Evolutionary conservation across 2,113 vertebrate genomes (phyloP), one percentile per base, ranked within the genome.

Genomic region (Polypterus senegalus): DNA sequence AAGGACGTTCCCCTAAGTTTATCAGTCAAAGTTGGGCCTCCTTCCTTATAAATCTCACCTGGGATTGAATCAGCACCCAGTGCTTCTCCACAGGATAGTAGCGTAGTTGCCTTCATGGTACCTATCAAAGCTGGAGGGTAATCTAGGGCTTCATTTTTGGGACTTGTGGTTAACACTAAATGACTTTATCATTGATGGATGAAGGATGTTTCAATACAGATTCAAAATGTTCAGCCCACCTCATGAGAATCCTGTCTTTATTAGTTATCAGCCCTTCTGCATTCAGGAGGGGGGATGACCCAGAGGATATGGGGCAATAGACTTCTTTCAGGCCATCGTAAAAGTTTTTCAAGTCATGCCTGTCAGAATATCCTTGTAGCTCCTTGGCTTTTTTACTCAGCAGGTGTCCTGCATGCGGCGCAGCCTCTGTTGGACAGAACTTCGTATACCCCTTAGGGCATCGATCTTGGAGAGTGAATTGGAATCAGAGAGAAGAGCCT

Each of bases 221-320:
- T 6, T 47, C 57, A 47, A 60, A 60, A 43, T 60, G 59, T 48
- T 60, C 59, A 4, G 59, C 59, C 59, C 59, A 60, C 59, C 46
- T 60, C 11, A 8, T 46, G 46, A 61, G 49, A 5, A 54, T 55
- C 48, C 55, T 63, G 54, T 47, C 57, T 55, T 64, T 64, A n/a
- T n/a, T n/a, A n/a, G n/a, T n/a, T n/a, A n/a, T n/a, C n/a, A n/a
- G n/a, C n/a, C n/a, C n/a, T 48, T 64, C 54, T 27, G 11, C 27
- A 43, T 46, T 10, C 47, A 61, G 56, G 1, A 65, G 57, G 59
- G 57, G 63, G 57, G 9, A 48, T 11, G 65, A 62, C 48, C 66
- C 56, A 9, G 54, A 63, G 46, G 27, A 61, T 58, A 64, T 48
- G 47, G 62, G 57, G 46, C 46, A 44, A 45, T 60, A 47, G 47